phyloP scores from a whole-genome alignment of 2,113 vertebrate species.

The Pterocles burchelli region DNA sequence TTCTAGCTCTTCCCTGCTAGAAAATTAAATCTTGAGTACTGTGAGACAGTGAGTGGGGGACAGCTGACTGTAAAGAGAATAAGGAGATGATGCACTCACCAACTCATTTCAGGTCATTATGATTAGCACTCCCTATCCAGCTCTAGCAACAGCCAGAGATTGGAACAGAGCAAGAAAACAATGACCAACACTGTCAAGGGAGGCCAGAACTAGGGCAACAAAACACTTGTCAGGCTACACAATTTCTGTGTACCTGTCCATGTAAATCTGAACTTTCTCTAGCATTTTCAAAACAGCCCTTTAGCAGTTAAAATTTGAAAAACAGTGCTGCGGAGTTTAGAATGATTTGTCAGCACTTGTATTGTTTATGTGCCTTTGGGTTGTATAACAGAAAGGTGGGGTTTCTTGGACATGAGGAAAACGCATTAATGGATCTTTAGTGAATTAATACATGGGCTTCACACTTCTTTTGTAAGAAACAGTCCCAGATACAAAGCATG shows the following conservation, averaged over 20 bases:
- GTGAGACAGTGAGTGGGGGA: background rate
- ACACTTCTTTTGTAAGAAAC: background rate
- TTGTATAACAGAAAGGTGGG: background rate
- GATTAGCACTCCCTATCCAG: background rate
- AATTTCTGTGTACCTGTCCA: background rate
- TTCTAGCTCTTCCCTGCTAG: background rate
- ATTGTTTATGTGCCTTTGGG: background rate
- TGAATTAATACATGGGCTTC: background rate
- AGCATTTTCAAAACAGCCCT: background rate
- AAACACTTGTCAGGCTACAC: background rate
- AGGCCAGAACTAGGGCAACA: background rate
- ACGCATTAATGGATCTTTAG: background rate
- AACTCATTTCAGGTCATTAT: background rate
- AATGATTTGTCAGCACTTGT: background rate
- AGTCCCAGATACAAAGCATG: background rate
- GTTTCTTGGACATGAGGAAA: background rate
- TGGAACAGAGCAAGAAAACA: background rate
- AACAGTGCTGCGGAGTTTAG: background rate
- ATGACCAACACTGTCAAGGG: background rate
- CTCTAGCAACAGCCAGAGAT: background rate
- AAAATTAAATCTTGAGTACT: background rate
- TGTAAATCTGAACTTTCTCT: background rate
- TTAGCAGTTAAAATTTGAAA: background rate
- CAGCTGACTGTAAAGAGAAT: background rate
- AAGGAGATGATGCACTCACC: background rate